Evolutionary conservation across 2,797 vertebrate genomes (phyloP), one percentile per base, ranked within the genome.

Genomic region (Falco rusticolus): DNA sequence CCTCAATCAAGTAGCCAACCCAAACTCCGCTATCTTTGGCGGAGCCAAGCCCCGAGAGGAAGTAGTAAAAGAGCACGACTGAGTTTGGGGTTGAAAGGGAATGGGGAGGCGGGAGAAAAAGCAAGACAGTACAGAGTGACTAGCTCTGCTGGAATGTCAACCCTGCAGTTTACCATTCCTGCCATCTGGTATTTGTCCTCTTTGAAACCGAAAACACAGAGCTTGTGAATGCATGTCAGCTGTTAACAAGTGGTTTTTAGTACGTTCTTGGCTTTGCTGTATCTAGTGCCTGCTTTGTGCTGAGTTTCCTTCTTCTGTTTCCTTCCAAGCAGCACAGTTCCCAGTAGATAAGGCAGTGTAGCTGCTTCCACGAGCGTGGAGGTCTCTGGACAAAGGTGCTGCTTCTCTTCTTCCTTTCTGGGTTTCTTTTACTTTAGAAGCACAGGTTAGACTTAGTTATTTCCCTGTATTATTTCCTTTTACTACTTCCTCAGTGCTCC

Each of bases 1-100:
- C 70, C 99, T 99, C 96, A 99, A 99, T 97, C 99, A 99, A 98
- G 99, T 99, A 97, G 99, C 99, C 98, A 99, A 99, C 97, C 99
- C 99, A 17, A 98, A 99, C 97, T 99, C 99, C 13, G 99, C 99
- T 70, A 99, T 99, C 98, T 99, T 99, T 8, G 99, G 99, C 60
- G 99, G 99, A 95, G 99, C 99, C 96, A 99, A 99, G 97, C 99
- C 99, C 61, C 98, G 99, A 97, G 99, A 99, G 98, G 99, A 99
- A 98, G 98, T 98, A 97, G 98, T 98, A 96, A 97, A 98, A 98
- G 99, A 99, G 83, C 98, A 99, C 97, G 98, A 98, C 93, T 99
- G 98, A 99, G 97, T 95, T 87, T 50, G 95, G 56, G 69, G 96
- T 95, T 96, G 97, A 97, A 97, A 98, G 94, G 93, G 96, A 92